A percentile compares a stretch with the other conserved stretches of the same genome.
Conservation (phyloP, 2,888 invertebrate genomes). For the Exocentrus adspersus region DNA sequence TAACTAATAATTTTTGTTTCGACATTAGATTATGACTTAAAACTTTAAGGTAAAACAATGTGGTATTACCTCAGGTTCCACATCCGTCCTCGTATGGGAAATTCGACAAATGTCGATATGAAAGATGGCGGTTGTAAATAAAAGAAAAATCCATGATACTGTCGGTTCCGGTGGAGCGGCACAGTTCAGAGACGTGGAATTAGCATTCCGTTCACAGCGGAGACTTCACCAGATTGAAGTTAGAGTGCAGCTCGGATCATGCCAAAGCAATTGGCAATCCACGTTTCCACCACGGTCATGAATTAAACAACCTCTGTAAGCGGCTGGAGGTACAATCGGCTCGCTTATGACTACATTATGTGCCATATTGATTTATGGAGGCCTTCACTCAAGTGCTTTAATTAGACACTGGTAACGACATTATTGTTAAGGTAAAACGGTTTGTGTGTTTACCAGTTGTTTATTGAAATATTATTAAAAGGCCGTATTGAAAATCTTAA, state of each 20-base stretch:
- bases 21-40: too few species aligned
- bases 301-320: slow-evolving; percentile 34
- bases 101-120: slow-evolving; percentile 27
- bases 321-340: slow-evolving; percentile 8
- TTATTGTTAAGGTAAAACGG: slow-evolving; percentile 26
- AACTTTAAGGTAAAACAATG: not conserved
- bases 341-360: slow-evolving; percentile 41
- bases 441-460: slow-evolving; percentile 17
- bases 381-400: slow-evolving; percentile 35
- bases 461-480: slow-evolving; percentile 10
- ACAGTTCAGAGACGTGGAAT: slow-evolving; percentile 56
- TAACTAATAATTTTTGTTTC: too few species aligned
- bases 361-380: slow-evolving; percentile 44
- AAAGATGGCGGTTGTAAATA: slow-evolving; percentile 41
- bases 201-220: slow-evolving; percentile 58
- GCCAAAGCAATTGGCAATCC: slow-evolving; percentile 44
- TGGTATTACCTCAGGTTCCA: not conserved
- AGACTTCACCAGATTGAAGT: slow-evolving; percentile 60
- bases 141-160: slow-evolving; percentile 38
- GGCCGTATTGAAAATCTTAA: too few species aligned
- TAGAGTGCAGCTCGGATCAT: slow-evolving; percentile 47
- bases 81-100: not conserved
- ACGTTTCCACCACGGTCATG: slow-evolving; percentile 46
- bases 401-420: slow-evolving; percentile 39
- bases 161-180: slow-evolving; percentile 56